Evolutionary conservation across 2,113 vertebrate genomes (phyloP), one percentile per base, ranked within the genome.

Genomic region (Ondatra zibethicus): DNA sequence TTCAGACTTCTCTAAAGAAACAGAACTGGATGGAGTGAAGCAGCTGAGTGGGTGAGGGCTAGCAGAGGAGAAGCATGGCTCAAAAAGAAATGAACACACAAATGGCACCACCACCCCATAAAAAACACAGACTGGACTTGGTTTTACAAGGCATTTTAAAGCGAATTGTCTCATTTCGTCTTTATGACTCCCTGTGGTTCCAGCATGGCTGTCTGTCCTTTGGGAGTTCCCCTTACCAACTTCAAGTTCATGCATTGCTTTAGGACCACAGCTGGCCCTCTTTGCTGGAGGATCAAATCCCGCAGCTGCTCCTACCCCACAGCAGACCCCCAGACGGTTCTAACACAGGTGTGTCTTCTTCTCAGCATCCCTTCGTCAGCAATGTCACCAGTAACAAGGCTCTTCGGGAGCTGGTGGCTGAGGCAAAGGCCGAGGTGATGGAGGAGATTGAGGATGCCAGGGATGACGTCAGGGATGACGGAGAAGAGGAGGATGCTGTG

Each of bases 371-470:
- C 39, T 99, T 99, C 0, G 98, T 99, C 96, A 99, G 97, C 89
- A 98, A 98, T 0, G 98, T 99, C 97, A 99, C 97, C 91, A 99
- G 97, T 0, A 99, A 99, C 98, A 99, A 99, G 78, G 99, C 99
- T 0, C 97, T 99, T 95, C 96, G 99, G 13, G 99, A 99, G 97
- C 99, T 99, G 98, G 99, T 99, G 97, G 99, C 99, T 0, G 99
- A 99, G 97, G 99, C 99, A 89, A 99, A 99, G 97, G 99, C 99
- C 1, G 99, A 99, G 97, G 99, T 99, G 93, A 98, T 99, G 98
- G 98, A 99, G 92, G 99, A 99, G 98, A 98, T 99, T 0, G 98
- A 98, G 96, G 99, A 99, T 3, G 98, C 98, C 75, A 97, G 98
- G 65, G 99, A 99, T 0, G 98, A 99, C 2, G 45, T 96, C 72